Percentiles rank a stretch among this genome's conserved stretches.
Evolutionary conservation across 2,797 vertebrate genomes (phyloP).

Genomic region (Vipera latastei): DNA sequence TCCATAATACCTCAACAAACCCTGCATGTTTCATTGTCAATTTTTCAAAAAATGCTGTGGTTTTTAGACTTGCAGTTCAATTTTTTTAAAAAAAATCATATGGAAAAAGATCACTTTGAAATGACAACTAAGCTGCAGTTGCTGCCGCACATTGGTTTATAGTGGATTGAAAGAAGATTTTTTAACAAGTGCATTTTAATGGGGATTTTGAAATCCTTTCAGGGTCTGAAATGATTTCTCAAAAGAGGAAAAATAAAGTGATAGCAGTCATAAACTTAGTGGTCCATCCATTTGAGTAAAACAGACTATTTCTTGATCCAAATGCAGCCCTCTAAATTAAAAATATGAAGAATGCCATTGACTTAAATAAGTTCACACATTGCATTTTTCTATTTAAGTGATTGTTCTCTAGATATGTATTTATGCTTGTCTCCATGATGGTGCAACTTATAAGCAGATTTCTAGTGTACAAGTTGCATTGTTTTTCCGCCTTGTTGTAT

Average conservation of each 20-base stretch:
- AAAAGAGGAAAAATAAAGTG: background rate
- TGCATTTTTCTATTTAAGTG: background rate
- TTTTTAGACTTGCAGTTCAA: background rate
- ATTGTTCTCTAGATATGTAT: background rate
- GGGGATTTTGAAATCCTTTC: background rate
- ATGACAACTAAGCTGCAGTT: background rate
- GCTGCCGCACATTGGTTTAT: background rate
- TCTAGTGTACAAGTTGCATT: background rate
- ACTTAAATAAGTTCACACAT: background rate
- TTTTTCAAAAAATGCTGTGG: background rate
- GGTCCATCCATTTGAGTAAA: background rate
- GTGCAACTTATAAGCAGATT: background rate
- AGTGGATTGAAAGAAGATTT: background rate
- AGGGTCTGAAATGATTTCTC: background rate
- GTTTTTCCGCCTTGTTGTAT: too few relatives aligned
- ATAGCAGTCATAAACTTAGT: background rate
- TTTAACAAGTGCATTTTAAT: background rate
- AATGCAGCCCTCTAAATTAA: background rate
- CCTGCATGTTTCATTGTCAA: background rate
- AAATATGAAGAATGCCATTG: background rate
- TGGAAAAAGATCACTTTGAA: background rate
- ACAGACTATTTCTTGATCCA: background rate
- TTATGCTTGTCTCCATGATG: background rate
- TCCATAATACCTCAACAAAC: background rate
- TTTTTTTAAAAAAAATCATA: background rate